A percentile compares a stretch with the other conserved stretches of the same genome.
Conservation (phyloP, 2,888 invertebrate species). For the Meta bourneti region DNA sequence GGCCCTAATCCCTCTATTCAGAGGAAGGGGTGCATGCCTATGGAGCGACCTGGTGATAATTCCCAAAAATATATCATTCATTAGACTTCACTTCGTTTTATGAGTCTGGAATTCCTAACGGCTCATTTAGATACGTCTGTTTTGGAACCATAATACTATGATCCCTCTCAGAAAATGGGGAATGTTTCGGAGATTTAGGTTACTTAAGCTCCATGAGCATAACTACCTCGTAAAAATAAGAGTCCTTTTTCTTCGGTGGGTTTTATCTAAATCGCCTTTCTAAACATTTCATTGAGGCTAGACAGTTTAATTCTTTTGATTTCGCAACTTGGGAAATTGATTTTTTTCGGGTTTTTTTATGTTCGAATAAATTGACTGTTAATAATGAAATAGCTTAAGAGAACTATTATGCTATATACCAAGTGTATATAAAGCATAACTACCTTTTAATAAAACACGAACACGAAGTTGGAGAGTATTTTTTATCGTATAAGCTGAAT, state of each 20-base stretch:
- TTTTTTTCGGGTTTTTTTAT: too few species aligned
- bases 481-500: too few species aligned
- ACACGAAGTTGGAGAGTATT: too few species aligned
- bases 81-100: conserved; percentile 26
- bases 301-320: too few species aligned
- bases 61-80: conserved; percentile 21
- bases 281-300: too few species aligned
- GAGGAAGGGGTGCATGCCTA: background rate
- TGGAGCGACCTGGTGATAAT: background rate
- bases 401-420: too few species aligned
- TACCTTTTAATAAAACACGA: too few species aligned
- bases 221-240: conserved; percentile 19
- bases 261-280: too few species aligned
- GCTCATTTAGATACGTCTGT: conserved; percentile 14
- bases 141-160: conserved; percentile 15
- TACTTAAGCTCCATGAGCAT: background rate
- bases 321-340: too few species aligned
- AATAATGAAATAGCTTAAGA: too few species aligned
- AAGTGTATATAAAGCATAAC: too few species aligned
- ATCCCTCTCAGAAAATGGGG: conserved; percentile 24
- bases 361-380: too few species aligned
- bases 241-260: background rate
- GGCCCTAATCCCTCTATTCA: conserved; percentile 8
- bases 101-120: conserved; percentile 23
- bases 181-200: background rate